phyloP scores from a whole-genome alignment of 2,888 invertebrate species.

The Teleiodes luculella region DNA sequence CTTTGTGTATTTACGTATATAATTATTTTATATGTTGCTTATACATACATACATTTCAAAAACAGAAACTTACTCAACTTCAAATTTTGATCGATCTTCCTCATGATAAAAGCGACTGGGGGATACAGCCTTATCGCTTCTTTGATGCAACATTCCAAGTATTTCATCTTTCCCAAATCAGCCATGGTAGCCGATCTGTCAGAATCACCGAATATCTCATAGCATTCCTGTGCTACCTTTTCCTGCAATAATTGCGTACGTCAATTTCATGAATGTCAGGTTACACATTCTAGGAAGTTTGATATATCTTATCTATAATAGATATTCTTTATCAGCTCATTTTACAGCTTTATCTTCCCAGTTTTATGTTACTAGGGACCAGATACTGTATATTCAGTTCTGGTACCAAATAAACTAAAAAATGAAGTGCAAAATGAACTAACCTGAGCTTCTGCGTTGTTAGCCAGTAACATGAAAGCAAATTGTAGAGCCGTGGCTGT shows the following conservation, averaged over 20 bases:
- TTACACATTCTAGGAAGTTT: no score
- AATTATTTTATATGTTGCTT: no score
- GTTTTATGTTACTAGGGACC: no score
- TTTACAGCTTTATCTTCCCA: no score
- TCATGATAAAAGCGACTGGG: constrained; percentile 82
- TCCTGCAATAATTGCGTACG: constrained; percentile 63
- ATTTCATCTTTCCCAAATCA: constrained; percentile 80
- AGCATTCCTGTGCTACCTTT: constrained; percentile 79
- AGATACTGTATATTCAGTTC: no score
- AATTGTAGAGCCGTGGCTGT: constrained; percentile 75
- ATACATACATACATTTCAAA: no score
- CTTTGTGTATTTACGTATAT: no score
- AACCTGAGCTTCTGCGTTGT: constrained; percentile 66
- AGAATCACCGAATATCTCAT: constrained; percentile 80
- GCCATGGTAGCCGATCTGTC: constrained; percentile 79
- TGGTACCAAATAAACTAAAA: no score
- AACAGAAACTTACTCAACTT: constrained; percentile 74
- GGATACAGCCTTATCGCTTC: constrained; percentile 83
- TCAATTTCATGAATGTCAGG: no score
- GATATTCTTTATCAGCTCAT: no score
- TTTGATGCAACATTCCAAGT: constrained; percentile 84
- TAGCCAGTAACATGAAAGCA: constrained; percentile 70
- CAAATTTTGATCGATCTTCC: constrained; percentile 76
- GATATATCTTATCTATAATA: no score
- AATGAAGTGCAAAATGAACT: no score